Base-by-base conservation (phyloP, 2,888 invertebrate species). In the Drosophila mayaguana region DNA sequence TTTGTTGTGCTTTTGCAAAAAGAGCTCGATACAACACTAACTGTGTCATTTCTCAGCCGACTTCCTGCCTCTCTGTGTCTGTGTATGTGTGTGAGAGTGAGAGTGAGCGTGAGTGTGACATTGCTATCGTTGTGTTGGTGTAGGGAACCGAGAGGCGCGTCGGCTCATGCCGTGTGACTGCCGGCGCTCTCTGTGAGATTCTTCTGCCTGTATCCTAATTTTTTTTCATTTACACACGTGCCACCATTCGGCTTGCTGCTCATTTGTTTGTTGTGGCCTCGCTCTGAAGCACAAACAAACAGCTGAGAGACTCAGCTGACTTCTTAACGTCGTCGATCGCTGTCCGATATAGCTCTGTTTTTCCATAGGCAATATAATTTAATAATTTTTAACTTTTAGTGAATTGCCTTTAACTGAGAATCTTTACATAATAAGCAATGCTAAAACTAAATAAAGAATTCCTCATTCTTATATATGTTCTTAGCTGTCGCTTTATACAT, bases 21-120 rank as follows among this genome's bases (percentile, higher is more conserved):
- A 70, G 77, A 75, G 43, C 72, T 75, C 89, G 79, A 84, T 89
- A 89, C 89, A 89, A 72, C 56, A 18, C 57, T 60, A 87, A 89
- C 71, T 87, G 84, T 79, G 89, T 68, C 88, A 77, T 59, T 61
- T 54, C 78, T 54, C 71, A 68, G 70, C 70, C 74, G 57, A 51
- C 45, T 36, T 36, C 14, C 36, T 36, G 36, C 36, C 36, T 36
- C 3, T 28, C 8, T 8, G 28, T 28, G 28, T 8, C 25, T 6
- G 28, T 28, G 14, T 57, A 63, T 32, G 63, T 56, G 51, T 48
- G 46, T 11, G 11, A 43, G 42, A 55, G 40, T 54, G 59, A 54
- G 45, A 62, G 68, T 45, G 63, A 51, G 69, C 55, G 62, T 50
- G 72, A 62, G 61, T 55, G 67, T 63, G 54, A 28, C 38, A 25